Evolutionary conservation across 2,113 vertebrate species (phyloP).

Genomic region (Mastomys natalensis): DNA sequence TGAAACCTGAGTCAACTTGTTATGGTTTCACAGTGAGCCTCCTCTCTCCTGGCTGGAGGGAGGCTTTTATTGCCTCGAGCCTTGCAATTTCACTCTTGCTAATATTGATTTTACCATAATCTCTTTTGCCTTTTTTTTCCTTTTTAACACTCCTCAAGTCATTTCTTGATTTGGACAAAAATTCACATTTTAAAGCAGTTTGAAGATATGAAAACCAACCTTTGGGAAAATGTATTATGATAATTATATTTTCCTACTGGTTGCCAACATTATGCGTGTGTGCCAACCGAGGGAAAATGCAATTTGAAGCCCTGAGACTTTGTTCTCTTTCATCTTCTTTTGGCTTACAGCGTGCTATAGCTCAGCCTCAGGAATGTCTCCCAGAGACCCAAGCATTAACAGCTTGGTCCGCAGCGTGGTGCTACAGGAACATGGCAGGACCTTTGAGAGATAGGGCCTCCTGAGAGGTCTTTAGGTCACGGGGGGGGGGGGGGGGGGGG

Average conservation of each 20-base stretch:
- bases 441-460: background rate
- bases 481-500: no score
- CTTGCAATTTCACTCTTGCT: conserved; percentile 75
- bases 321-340: background rate
- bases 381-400: background rate
- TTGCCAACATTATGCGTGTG: conserved; percentile 64
- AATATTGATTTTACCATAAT: conserved; percentile 83
- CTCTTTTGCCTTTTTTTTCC: conserved; percentile 64
- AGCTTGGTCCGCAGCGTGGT: background rate
- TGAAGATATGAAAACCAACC: conserved; percentile 77
- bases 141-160: conserved; percentile 51
- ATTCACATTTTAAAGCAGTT: conserved; percentile 79
- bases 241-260: conserved; percentile 79
- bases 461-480: background rate
- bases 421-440: background rate
- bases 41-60: conserved; percentile 56
- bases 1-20: conserved; percentile 78
- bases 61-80: conserved; percentile 76
- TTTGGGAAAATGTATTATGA: conserved; percentile 79
- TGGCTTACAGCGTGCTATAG: background rate
- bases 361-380: background rate
- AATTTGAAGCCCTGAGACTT: background rate
- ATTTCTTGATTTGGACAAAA: conserved; percentile 79
- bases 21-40: conserved; percentile 71
- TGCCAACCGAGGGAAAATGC: conserved; percentile 50